Conservation (phyloP, 2,797 vertebrate genomes). For the Bradypus variegatus region DNA sequence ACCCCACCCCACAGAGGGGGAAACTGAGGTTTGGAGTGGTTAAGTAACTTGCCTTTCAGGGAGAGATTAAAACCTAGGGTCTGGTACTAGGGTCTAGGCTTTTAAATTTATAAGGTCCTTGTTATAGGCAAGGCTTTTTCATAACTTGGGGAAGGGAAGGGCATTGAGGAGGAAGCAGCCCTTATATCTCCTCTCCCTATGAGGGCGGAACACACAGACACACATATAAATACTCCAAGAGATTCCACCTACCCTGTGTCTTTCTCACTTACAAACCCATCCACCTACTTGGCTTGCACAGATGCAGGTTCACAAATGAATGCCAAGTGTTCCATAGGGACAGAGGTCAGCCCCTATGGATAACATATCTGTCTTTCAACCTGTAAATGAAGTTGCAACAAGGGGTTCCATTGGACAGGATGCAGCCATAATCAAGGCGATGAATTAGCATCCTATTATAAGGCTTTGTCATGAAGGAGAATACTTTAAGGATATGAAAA, state of each 20-base stretch:
- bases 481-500: constrained; percentile 26
- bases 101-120: background rate
- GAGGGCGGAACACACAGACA: background rate
- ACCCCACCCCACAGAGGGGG: background rate
- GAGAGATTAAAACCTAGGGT: background rate
- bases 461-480: constrained; percentile 1
- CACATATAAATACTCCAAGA: background rate
- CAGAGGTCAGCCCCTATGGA: background rate
- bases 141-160: background rate
- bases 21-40: background rate
- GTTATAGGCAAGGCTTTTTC: background rate
- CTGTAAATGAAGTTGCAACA: background rate
- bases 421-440: background rate
- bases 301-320: background rate
- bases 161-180: background rate
- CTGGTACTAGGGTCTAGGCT: background rate
- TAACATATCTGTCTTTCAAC: background rate
- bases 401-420: background rate
- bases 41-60: background rate
- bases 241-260: background rate
- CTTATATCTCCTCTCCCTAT: background rate
- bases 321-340: background rate
- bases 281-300: background rate
- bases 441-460: constrained; percentile 13
- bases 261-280: background rate